phyloP scores from a whole-genome alignment of 1,140 invertebrate genomes.

The Drosophila pandora region DNA sequence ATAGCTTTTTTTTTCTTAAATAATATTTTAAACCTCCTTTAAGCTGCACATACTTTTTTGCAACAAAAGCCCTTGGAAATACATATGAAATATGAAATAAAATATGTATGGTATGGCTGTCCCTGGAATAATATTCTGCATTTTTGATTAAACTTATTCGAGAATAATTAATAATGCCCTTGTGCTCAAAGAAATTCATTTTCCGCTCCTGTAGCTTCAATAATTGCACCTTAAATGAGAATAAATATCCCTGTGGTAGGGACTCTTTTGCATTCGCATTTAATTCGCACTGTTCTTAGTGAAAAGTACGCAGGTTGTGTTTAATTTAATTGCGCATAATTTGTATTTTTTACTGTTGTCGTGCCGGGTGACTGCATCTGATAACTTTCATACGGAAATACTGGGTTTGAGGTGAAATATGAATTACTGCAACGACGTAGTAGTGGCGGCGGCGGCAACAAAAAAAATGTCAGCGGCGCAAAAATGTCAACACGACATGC shows the following conservation, averaged over 20 bases:
- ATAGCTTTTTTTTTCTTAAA: too few species aligned
- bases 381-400: constrained; percentile 12
- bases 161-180: background rate
- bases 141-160: background rate
- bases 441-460: background rate
- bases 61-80: too few species aligned
- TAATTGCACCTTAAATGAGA: constrained; percentile 18
- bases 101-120: background rate
- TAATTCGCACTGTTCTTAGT: constrained; percentile 24
- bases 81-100: too few species aligned
- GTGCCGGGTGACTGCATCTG: constrained; percentile 39
- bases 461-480: constrained; percentile 64
- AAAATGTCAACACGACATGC: constrained; percentile 78
- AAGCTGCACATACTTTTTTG: too few species aligned
- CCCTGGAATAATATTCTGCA: background rate
- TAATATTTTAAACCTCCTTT: background rate
- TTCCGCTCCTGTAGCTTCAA: constrained; percentile 19
- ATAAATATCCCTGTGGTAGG: background rate
- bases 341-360: constrained; percentile 39
- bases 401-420: constrained; percentile 23
- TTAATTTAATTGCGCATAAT: constrained; percentile 70
- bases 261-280: constrained; percentile 14
- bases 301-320: constrained; percentile 42
- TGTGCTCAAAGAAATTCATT: constrained; percentile 16
- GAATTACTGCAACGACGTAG: constrained; percentile 41